Evolutionary conservation across 2,113 vertebrate genomes (phyloP).

Genomic region (Regulus satrapa): DNA sequence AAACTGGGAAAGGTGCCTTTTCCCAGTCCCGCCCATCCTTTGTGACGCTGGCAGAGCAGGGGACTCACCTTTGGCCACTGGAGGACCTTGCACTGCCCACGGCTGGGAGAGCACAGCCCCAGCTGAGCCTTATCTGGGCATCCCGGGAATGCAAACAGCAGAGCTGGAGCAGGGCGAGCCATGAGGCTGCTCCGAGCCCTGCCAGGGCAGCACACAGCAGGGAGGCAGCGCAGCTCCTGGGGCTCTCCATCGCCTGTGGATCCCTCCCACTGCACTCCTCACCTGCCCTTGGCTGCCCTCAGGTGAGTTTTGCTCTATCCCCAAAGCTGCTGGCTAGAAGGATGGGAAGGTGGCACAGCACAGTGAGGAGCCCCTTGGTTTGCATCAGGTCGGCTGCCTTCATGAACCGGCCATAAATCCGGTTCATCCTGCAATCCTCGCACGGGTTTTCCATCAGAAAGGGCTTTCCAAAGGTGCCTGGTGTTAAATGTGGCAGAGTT

Average conservation of each 20-base stretch:
- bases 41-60: rapidly evolving
- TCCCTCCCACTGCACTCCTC: neutral
- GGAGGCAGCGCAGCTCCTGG: neutral
- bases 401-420: rapidly evolving
- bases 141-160: neutral
- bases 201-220: neutral
- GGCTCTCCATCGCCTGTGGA: rapidly evolving
- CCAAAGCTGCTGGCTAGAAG: rapidly evolving
- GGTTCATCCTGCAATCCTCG: too few relatives aligned
- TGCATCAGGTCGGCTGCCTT: rapidly evolving
- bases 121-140: conserved; percentile 8
- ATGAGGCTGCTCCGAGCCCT: neutral
- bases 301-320: conserved; percentile 19
- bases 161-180: neutral
- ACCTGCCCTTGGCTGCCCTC: neutral
- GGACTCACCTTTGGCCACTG: neutral
- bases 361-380: rapidly evolving
- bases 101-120: neutral
- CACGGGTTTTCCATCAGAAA: neutral
- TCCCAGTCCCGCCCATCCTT: neutral
- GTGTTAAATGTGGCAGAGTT: neutral
- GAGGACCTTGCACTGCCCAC: rapidly evolving
- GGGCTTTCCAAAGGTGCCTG: neutral
- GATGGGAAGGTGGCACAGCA: neutral
- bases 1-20: neutral